Base-by-base conservation (phyloP, 2,888 invertebrate genomes). In the Acronicta psi region DNA sequence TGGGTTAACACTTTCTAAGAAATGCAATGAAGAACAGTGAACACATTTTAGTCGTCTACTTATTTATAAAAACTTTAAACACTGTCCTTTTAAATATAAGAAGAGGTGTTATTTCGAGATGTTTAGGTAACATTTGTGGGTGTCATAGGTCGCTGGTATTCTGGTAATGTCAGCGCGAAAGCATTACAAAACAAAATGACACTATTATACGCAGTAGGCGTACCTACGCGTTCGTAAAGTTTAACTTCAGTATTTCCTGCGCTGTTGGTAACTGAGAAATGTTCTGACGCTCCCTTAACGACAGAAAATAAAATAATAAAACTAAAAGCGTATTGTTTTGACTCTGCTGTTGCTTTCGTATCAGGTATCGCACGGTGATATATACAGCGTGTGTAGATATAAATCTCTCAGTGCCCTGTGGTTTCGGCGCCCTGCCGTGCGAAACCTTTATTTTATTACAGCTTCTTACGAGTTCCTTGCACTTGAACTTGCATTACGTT, bases 381-480 rank as follows among this genome's bases (percentile, higher is more conserved):
- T 73, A 72, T 62, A 71, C 63, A 61, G 52, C 56, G 59, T 66
- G 67, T 69, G 69, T 75, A 79, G 65, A 73, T 72, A 70, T 77
- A 79, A 71, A 79, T 81, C 75, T 79, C 73, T 66, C 70, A 74
- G 73, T 62, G 77, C 72, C 69, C 74, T 85, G 86, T 70, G 85
- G 86, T 87, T 87, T 84, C 73, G 84, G 82, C 81, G 77, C 79
- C 86, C 82, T 84, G 86, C 82, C 72, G 85, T 69, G 86, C 77
- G 73, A 85, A 84, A 76, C 80, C 81, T 86, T 90, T 86, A 87
- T 88, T 88, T 89, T 88, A 88, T 90, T 90, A 79, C 76, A 69
- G 72, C 57, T 62, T 79, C 85, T 87, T 87, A 87, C 80, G 87
- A 84, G 87, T 85, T 85, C 80, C 77, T 88, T 88, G 88, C 83